Evolutionary conservation across 1,140 invertebrate genomes (phyloP).

Genomic region (Bombus confusus): DNA sequence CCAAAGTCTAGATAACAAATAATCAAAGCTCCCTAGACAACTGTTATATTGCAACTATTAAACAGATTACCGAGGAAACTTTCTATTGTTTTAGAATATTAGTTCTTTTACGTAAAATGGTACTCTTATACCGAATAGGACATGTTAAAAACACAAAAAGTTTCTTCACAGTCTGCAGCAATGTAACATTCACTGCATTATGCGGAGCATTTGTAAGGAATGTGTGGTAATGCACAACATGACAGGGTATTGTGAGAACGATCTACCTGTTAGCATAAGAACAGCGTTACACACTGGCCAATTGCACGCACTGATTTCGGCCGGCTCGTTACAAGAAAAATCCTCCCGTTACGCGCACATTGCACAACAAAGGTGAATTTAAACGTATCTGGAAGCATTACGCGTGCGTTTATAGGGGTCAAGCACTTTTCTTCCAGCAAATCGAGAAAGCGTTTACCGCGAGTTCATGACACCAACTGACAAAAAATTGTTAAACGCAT

Average conservation of each 20-base stretch:
- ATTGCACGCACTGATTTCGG: conserved; percentile 6
- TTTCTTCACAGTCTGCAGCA: not conserved
- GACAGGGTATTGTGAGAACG: conserved; percentile 27
- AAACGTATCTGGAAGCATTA: not conserved
- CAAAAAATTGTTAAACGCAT: no score
- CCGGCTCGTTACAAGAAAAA: conserved; percentile 1
- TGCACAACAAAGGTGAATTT: conserved; percentile 11
- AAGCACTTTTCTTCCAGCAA: not conserved
- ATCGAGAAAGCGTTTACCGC: conserved; percentile 4
- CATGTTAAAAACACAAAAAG: not conserved
- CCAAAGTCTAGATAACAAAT: no score
- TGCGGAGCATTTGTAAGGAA: conserved; percentile 1
- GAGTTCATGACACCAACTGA: not conserved
- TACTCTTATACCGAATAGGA: no score
- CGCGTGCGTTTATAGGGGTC: not conserved
- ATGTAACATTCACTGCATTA: not conserved
- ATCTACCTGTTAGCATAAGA: conserved; percentile 18
- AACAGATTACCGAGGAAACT: no score
- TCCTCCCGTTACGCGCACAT: not conserved
- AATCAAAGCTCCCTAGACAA: no score
- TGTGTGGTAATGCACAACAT: conserved; percentile 6
- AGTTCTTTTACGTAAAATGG: not conserved
- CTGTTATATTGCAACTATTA: no score
- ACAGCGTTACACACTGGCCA: conserved; percentile 3
- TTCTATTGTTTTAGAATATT: no score